Conservation (phyloP, 2,797 vertebrate species). For the Sebastes kiyomatsui region DNA sequence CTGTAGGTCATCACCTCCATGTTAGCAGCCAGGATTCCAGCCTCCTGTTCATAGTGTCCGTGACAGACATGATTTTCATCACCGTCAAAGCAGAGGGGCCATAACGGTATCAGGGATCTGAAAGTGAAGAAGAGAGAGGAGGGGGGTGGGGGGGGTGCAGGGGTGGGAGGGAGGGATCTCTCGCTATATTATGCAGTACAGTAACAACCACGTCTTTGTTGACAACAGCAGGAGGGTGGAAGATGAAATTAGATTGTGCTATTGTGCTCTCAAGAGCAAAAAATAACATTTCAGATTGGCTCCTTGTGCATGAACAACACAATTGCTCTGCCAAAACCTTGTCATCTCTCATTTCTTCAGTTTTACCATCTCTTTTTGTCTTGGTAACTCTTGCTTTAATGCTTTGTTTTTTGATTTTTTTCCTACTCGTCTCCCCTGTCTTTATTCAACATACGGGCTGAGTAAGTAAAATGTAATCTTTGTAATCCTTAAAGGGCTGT, state of each 20-base stretch:
- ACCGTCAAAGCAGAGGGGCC: constrained; percentile 41
- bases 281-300: constrained; percentile 38
- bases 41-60: constrained; percentile 39
- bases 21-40: constrained; percentile 48
- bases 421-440: neutral
- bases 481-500: neutral
- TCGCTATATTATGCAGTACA: constrained; percentile 8
- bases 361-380: neutral
- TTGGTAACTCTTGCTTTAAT: constrained; percentile 1
- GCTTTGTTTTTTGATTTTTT: neutral
- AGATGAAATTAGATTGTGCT: constrained; percentile 50
- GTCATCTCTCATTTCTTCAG: constrained; percentile 30
- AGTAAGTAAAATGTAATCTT: constrained; percentile 1
- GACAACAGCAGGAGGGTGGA: constrained; percentile 36
- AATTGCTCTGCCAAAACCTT: constrained; percentile 29
- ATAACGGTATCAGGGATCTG: constrained; percentile 32
- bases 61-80: constrained; percentile 61
- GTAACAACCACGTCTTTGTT: constrained; percentile 39
- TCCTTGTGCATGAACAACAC: constrained; percentile 38
- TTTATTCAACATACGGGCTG: constrained; percentile 1
- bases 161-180: neutral
- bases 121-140: neutral
- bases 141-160: too few species aligned
- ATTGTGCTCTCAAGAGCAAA: constrained; percentile 46
- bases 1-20: constrained; percentile 44